Evolutionary conservation across 2,113 vertebrate species (phyloP).

Genomic region (Columbina picui): DNA sequence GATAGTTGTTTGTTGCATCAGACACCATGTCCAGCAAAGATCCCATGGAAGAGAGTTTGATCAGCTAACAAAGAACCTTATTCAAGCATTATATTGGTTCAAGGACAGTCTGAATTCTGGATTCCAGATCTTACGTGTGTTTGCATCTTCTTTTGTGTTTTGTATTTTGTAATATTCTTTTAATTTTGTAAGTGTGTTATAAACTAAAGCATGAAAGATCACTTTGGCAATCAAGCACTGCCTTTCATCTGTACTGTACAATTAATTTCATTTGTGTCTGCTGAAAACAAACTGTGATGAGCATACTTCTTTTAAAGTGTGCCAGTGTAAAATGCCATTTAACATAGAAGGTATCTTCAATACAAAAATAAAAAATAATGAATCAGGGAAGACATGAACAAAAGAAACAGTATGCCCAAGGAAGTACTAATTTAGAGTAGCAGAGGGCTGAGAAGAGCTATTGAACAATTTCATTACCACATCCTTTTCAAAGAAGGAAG

Average conservation of each 20-base stretch:
- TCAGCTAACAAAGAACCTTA: neutral
- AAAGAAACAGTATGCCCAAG: conserved; percentile 36
- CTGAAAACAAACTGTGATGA: conserved; percentile 23
- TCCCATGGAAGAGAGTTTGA: neutral
- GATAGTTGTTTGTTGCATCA: neutral
- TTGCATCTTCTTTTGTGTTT: neutral
- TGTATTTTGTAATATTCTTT: neutral
- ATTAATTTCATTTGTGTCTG: conserved; percentile 27
- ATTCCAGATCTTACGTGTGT: neutral
- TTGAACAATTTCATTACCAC: conserved; percentile 72
- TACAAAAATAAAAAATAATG: neutral
- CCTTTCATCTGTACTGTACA: conserved; percentile 44
- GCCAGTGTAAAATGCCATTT: neutral
- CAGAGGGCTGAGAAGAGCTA: conserved; percentile 55
- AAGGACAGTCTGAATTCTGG: neutral
- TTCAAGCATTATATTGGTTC: neutral
- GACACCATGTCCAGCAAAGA: neutral
- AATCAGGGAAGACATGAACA: conserved; percentile 28
- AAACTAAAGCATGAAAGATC: conserved; percentile 36
- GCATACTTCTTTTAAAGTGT: neutral
- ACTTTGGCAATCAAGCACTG: conserved; percentile 32
- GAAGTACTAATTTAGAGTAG: conserved; percentile 27
- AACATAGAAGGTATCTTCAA: neutral
- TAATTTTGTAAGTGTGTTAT: neutral
- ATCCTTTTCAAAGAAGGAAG: conserved; percentile 59